Percentiles rank a stretch among this genome's conserved stretches.
phyloP scores from a whole-genome alignment of 2,888 invertebrate species.

The Erynnis tages region DNA sequence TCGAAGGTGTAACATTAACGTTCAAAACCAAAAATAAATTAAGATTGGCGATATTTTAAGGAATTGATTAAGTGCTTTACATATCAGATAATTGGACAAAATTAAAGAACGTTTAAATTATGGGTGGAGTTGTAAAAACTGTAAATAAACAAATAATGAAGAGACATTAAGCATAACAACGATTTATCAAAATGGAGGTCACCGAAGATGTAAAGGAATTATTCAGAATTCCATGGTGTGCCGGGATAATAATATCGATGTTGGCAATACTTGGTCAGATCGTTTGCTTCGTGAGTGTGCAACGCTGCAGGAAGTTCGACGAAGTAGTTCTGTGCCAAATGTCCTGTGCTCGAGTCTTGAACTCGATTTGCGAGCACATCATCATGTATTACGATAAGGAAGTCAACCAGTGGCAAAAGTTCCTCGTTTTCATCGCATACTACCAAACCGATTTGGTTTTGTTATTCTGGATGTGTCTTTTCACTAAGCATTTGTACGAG shows the following conservation, averaged over 20 bases:
- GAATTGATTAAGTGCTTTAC: too few species aligned
- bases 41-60: background rate
- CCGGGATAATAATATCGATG: constrained; percentile 47
- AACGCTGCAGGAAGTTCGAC: constrained; percentile 52
- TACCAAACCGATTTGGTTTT: constrained; percentile 52
- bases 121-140: background rate
- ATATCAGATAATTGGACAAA: too few species aligned
- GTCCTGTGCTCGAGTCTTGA: constrained; percentile 49
- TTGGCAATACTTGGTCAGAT: constrained; percentile 46
- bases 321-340: constrained; percentile 55
- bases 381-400: constrained; percentile 30
- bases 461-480: constrained; percentile 58
- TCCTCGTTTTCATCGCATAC: constrained; percentile 41
- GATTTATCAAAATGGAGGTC: background rate
- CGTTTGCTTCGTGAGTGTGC: constrained; percentile 40
- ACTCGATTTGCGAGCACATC: constrained; percentile 46
- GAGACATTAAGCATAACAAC: background rate
- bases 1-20: background rate
- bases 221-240: constrained; percentile 41
- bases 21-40: background rate
- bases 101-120: too few species aligned
- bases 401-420: constrained; percentile 21
- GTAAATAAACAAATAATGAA: background rate
- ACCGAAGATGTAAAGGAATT: constrained; percentile 22
- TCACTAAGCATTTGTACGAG: constrained; percentile 59